phyloP scores from a whole-genome alignment of 2,888 invertebrate genomes.

The Sesamia inferens region DNA sequence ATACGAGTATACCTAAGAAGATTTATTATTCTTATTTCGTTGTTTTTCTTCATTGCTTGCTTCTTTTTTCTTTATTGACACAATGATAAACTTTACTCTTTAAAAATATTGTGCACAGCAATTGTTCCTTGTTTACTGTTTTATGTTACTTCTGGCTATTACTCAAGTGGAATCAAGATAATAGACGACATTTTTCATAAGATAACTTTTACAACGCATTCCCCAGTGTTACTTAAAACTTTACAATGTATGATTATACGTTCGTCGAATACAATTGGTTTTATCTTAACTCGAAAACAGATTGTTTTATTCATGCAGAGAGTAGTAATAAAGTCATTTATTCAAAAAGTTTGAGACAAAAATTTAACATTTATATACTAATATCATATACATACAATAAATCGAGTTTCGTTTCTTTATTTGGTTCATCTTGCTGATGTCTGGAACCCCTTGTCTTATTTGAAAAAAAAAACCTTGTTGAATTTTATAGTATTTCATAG shows the following conservation, averaged over 20 bases:
- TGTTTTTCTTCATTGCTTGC: background rate
- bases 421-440: too few relatives aligned
- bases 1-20: background rate
- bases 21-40: background rate
- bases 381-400: too few relatives aligned
- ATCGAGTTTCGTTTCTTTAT: too few relatives aligned
- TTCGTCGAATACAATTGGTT: slow-evolving; percentile 5
- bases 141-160: slow-evolving; percentile 17
- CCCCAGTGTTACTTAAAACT: slow-evolving; percentile 17
- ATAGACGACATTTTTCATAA: slow-evolving; percentile 43
- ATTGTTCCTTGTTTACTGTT: slow-evolving; percentile 29
- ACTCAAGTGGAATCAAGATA: slow-evolving; percentile 36
- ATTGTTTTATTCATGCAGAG: slow-evolving; percentile 34
- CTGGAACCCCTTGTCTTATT: background rate
- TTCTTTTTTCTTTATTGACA: background rate
- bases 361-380: background rate
- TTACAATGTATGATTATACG: slow-evolving; percentile 24
- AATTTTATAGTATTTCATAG: background rate
- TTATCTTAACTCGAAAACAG: slow-evolving; percentile 29
- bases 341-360: slow-evolving; percentile 41
- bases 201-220: slow-evolving; percentile 12
- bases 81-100: slow-evolving; percentile 4
- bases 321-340: slow-evolving; percentile 32
- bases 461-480: background rate
- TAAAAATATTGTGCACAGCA: slow-evolving; percentile 22